These are phyloP conservation scores for Drosophila watanabei DNA, from an alignment of 1,140 invertebrate species.

Conservation along the genomic window DNA sequence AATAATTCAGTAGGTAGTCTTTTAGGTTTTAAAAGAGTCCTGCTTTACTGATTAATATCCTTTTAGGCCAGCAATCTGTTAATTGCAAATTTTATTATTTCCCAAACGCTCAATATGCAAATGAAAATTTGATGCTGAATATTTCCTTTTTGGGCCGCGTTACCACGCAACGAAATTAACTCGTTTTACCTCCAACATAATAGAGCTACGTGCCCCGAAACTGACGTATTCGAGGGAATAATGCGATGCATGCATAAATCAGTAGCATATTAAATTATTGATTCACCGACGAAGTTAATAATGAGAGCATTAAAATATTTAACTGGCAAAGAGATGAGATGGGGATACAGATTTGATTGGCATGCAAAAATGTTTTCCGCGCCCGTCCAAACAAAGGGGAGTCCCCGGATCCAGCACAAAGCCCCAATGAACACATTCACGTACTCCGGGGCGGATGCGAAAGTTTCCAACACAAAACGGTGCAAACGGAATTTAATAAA, in stretches of 20 bases:
- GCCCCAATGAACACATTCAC: constrained; percentile 23
- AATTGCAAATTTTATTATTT: background rate
- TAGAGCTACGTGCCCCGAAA: constrained; percentile 48
- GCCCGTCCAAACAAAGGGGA: constrained; percentile 23
- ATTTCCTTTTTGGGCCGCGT: constrained; percentile 29
- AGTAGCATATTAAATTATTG: constrained; percentile 62
- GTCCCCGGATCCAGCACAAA: background rate
- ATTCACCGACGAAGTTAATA: constrained; percentile 62
- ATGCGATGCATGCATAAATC: constrained; percentile 49
- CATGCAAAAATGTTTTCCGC: constrained; percentile 52
- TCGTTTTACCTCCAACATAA: constrained; percentile 46
- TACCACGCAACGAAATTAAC: constrained; percentile 46
- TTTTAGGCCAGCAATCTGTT: background rate
- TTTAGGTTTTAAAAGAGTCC: background rate
- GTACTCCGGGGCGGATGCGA: constrained; percentile 40
- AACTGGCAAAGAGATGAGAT: constrained; percentile 2
- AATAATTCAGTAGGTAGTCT: no score
- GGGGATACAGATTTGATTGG: constrained; percentile 51
- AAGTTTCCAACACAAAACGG: constrained; percentile 67
- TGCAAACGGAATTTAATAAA: constrained; percentile 79
- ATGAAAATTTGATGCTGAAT: constrained; percentile 44
- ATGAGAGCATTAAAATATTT: constrained; percentile 50
- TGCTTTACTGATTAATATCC: background rate
- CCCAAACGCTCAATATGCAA: constrained; percentile 2
- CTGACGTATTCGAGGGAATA: background rate